phyloP scores from a whole-genome alignment of 2,797 vertebrate species.

The Schizopygopsis pylzovi region DNA sequence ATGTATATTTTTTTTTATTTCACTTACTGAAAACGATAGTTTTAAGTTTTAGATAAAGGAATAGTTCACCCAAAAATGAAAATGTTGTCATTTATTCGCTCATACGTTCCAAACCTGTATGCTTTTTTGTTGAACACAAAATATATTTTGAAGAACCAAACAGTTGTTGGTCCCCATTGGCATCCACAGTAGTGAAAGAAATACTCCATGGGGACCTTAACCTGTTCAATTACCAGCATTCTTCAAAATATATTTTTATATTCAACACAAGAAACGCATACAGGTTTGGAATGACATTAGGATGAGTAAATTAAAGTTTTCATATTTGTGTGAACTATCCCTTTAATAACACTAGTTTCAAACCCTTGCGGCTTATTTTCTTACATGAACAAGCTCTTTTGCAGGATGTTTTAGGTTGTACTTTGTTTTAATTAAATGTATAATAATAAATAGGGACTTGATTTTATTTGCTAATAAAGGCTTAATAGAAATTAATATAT shows the following conservation, averaged over 20 bases:
- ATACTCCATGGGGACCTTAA: neutral
- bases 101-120: no score
- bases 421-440: neutral
- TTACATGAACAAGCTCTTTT: neutral
- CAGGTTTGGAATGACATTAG: neutral
- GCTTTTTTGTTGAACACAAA: neutral
- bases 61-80: neutral
- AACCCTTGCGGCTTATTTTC: neutral
- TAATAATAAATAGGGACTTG: neutral
- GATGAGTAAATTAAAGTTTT: neutral
- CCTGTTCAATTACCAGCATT: neutral
- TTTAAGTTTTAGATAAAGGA: neutral
- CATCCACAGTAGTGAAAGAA: neutral
- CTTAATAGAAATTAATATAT: neutral
- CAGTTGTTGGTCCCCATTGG: neutral
- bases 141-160: neutral
- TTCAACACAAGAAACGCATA: neutral
- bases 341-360: neutral
- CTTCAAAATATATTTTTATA: neutral
- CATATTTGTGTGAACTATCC: neutral
- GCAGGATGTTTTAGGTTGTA: neutral
- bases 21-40: neutral
- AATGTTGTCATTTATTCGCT: no score
- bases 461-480: neutral
- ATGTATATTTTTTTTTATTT: no score